Evolutionary conservation across 2,797 vertebrate species (phyloP), one percentile per base, ranked within the genome.

Genomic region (Myoxocephalus aenaeus): DNA sequence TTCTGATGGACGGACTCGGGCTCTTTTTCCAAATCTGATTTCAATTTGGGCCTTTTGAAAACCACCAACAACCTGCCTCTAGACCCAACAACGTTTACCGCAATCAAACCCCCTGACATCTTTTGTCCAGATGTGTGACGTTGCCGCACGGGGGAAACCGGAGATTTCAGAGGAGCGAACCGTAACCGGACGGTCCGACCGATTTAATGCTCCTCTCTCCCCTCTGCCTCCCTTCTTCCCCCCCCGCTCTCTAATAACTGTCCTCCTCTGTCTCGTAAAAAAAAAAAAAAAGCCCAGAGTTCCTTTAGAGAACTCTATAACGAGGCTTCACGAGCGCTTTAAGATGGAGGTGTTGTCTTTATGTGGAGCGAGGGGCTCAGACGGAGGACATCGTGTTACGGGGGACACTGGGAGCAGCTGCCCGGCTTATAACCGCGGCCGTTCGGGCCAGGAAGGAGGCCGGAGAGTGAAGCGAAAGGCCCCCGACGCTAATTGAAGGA

Each of bases 231-330:
- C 56, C 42, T n/a, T 50, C 34, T 68, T 15, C 67, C 82, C 77
- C 88, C 88, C 87, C 85, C 22, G 25, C 75, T 56, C 85, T 65
- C 83, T 81, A 89, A 90, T 92, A 92, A 93, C 87, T 77, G 83
- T 89, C 89, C 91, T 83, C 82, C 79, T 85, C 92, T 79, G 83
- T 70, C 86, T 91, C 84, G 84, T 89, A 94, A 94, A 94, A 94
- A 42, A 94, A 29, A 29, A 2, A 94, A 44, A 36, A 38, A 38
- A 10, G 36, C 38, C 81, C 81, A 81, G 61, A 56, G 88, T 82
- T 83, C 94, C 90, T 94, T 94, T 90, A 78, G 90, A 94, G 87
- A 90, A 93, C 87, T 94, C 93, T 90, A 93, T 93, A 94, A 85
- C 92, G 83, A 87, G 87, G 91, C 90, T 94, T 95, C 92, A 94